phyloP scores from a whole-genome alignment of 1,140 invertebrate species.

The Tetragonula clypearis region DNA sequence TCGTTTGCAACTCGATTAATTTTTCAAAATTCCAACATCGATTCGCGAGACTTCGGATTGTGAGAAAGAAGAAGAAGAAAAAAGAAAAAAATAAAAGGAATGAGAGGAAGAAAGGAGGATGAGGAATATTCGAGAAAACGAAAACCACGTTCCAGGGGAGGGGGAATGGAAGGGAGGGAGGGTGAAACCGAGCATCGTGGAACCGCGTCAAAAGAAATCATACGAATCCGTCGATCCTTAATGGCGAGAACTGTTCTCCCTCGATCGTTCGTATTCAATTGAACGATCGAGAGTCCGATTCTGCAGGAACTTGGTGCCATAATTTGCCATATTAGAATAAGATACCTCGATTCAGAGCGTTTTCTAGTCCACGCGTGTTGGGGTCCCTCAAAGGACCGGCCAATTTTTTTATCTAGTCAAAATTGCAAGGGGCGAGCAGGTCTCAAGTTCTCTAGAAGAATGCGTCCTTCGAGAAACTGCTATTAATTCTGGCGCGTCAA shows the following conservation, averaged over 20 bases:
- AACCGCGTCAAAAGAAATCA: conserved; percentile 31
- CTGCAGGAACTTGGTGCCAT: conserved; percentile 71
- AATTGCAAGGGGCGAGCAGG: conserved; percentile 59
- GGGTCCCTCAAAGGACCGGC: conserved; percentile 2
- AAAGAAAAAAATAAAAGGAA: not conserved
- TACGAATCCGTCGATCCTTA: conserved; percentile 1
- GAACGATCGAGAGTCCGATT: not conserved
- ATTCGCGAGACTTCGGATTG: not conserved
- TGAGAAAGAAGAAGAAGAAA: too few relatives aligned
- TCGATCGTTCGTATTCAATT: not conserved
- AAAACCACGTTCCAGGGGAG: conserved; percentile 27
- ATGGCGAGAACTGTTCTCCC: not conserved
- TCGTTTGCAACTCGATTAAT: not conserved
- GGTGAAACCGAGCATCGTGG: conserved; percentile 21
- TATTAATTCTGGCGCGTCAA: not conserved
- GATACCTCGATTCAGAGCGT: conserved; percentile 42
- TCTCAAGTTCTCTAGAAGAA: conserved; percentile 26
- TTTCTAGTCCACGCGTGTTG: conserved; percentile 67
- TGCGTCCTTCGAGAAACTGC: not conserved
- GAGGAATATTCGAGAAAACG: not conserved
- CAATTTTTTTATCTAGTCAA: conserved; percentile 73
- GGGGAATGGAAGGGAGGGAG: not conserved
- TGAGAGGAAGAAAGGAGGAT: not conserved
- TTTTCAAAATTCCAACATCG: not conserved
- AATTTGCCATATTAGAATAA: conserved; percentile 73